A percentile compares a stretch with the other conserved stretches of the same genome.
phyloP scores from a whole-genome alignment of 2,888 invertebrate genomes.

The Alloplasta piceator region DNA sequence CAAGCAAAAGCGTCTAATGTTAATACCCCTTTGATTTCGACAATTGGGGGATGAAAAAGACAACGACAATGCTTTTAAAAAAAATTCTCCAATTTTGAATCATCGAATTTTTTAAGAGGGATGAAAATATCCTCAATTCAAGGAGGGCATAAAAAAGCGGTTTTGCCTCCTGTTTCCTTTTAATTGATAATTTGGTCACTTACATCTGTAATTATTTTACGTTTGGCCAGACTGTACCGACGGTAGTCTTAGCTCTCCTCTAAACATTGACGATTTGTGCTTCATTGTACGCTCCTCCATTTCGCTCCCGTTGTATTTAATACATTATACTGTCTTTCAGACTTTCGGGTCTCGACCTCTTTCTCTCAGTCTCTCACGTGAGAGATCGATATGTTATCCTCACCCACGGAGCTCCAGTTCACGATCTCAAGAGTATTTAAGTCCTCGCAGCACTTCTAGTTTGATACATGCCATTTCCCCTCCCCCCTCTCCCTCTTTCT shows the following conservation, averaged over 20 bases:
- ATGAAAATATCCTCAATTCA: neutral
- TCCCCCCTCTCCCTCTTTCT: no score
- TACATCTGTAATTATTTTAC: neutral
- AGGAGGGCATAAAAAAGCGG: neutral
- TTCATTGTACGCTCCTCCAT: slow-evolving; percentile 4
- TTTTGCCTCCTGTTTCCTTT: neutral
- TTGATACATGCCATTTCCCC: slow-evolving; percentile 25
- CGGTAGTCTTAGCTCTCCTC: neutral
- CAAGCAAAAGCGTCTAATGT: neutral
- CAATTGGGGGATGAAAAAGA: no score
- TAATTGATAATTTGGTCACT: neutral
- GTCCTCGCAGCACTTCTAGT: slow-evolving; percentile 15
- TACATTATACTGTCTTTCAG: slow-evolving; percentile 21
- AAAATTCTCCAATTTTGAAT: no score
- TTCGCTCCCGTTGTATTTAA: slow-evolving; percentile 14
- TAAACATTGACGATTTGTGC: slow-evolving; percentile 26
- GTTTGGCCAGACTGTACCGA: slow-evolving; percentile 14
- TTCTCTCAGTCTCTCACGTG: slow-evolving; percentile 10
- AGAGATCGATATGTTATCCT: slow-evolving; percentile 13
- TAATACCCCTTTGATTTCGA: no score
- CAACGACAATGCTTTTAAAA: no score
- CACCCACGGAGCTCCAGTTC: slow-evolving; percentile 22
- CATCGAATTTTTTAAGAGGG: neutral
- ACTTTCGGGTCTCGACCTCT: slow-evolving; percentile 39
- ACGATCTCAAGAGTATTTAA: slow-evolving; percentile 55